Evolutionary conservation across 2,797 vertebrate species (phyloP).

Genomic region (Sebastes steindachneri): DNA sequence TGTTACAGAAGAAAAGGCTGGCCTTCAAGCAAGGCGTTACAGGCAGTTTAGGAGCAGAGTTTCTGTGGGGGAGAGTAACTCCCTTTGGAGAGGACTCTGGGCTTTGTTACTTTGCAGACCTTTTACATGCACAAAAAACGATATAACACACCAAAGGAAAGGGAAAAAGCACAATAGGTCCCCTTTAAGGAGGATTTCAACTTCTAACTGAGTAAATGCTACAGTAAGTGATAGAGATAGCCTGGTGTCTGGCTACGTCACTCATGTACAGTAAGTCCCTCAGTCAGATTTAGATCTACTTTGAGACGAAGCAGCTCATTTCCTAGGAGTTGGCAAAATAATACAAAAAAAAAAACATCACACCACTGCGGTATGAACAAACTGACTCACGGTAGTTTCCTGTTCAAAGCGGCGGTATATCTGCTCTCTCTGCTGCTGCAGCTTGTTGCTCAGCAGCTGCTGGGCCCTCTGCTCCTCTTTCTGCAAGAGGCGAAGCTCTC

Average conservation of each 20-base stretch:
- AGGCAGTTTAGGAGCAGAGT: too few species aligned
- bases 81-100: too few species aligned
- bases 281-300: not conserved
- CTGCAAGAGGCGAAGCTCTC: slow-evolving; percentile 95
- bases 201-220: not conserved
- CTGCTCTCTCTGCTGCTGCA: slow-evolving; percentile 95
- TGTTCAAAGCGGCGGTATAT: slow-evolving; percentile 97
- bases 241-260: not conserved
- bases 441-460: slow-evolving; percentile 95
- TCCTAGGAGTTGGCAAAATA: slow-evolving; percentile 4
- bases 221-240: not conserved
- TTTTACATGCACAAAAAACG: too few species aligned
- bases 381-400: slow-evolving; percentile 93
- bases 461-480: slow-evolving; percentile 99
- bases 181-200: not conserved
- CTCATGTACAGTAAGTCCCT: not conserved
- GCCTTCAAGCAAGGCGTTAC: too few species aligned
- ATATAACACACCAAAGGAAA: too few species aligned
- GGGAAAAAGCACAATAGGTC: too few species aligned
- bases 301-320: slow-evolving; percentile 12
- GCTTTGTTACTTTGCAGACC: too few species aligned
- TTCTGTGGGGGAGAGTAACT: too few species aligned
- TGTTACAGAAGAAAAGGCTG: too few species aligned
- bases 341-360: not conserved
- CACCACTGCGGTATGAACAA: not conserved